Evolutionary conservation across 2,888 invertebrate genomes (phyloP).

Genomic region (Cenopis cana): DNA sequence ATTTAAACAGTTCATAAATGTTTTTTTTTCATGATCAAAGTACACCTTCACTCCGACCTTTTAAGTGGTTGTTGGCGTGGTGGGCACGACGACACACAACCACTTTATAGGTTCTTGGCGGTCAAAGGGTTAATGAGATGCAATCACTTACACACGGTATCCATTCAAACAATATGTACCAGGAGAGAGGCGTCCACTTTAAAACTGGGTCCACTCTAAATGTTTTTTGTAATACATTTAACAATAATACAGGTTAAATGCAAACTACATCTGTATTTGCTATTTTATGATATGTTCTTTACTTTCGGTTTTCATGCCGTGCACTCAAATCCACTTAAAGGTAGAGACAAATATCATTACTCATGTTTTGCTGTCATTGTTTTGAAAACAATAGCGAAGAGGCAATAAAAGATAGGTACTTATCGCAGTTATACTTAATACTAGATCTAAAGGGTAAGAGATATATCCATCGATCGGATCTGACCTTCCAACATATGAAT

Average conservation of each 20-base stretch:
- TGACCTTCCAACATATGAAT: conserved; percentile 61
- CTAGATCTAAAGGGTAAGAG: conserved; percentile 47
- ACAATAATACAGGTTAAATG: neutral
- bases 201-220: neutral
- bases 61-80: too few relatives aligned
- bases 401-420: neutral
- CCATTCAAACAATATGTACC: too few relatives aligned
- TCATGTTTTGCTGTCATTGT: neutral
- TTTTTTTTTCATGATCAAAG: too few relatives aligned
- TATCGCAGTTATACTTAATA: neutral
- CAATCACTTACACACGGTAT: too few relatives aligned
- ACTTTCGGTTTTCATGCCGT: neutral
- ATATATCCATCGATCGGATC: conserved; percentile 54
- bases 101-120: too few relatives aligned
- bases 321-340: neutral
- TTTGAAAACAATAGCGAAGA: neutral
- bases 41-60: too few relatives aligned
- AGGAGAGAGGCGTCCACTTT: too few relatives aligned
- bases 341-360: neutral
- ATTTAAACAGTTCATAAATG: too few relatives aligned
- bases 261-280: neutral
- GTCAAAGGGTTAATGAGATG: too few relatives aligned
- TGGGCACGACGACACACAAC: too few relatives aligned
- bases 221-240: neutral
- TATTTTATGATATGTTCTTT: neutral